These are phyloP conservation scores for Hippocampus kuda DNA, from an alignment of 2,797 vertebrate genomes.

Conservation along the genomic window DNA sequence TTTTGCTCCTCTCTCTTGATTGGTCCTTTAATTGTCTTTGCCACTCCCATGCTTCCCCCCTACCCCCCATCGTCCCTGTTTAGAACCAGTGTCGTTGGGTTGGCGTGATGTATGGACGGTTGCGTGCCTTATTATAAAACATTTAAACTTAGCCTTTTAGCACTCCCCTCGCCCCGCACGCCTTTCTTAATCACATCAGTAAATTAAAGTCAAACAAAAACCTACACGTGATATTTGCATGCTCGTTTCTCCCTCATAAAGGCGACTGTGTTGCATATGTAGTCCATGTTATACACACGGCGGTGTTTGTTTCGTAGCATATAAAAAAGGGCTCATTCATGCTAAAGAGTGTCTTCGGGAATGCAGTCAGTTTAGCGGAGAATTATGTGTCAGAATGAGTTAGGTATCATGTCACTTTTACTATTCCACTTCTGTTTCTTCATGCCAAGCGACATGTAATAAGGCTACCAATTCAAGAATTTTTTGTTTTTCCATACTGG, in stretches of 20 bases:
- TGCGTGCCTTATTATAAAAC: conserved; percentile 48
- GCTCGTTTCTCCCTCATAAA: conserved; percentile 11
- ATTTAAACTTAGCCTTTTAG: conserved; percentile 33
- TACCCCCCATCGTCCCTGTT: conserved; percentile 7
- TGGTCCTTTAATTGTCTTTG: conserved; percentile 32
- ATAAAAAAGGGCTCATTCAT: background rate
- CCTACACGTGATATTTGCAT: conserved; percentile 3
- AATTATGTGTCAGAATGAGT: background rate
- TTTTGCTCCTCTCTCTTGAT: conserved; percentile 20
- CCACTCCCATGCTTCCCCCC: conserved; percentile 14
- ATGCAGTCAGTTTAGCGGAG: background rate
- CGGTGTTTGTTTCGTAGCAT: background rate
- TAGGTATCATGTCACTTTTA: background rate
- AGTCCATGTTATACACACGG: conserved; percentile 12
- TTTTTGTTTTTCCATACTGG: background rate
- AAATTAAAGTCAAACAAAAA: conserved; percentile 26
- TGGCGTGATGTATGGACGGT: conserved; percentile 32
- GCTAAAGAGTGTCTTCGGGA: background rate
- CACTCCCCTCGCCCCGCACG: background rate
- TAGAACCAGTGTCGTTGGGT: conserved; percentile 28
- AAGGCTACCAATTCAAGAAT: background rate
- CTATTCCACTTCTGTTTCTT: background rate
- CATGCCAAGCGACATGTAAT: background rate
- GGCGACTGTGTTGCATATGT: conserved; percentile 11
- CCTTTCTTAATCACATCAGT: conserved; percentile 23